Evolutionary conservation across 2,888 invertebrate species (phyloP), one percentile per base, ranked within the genome.

Genomic region (Ashinkailepas kermadecensis): DNA sequence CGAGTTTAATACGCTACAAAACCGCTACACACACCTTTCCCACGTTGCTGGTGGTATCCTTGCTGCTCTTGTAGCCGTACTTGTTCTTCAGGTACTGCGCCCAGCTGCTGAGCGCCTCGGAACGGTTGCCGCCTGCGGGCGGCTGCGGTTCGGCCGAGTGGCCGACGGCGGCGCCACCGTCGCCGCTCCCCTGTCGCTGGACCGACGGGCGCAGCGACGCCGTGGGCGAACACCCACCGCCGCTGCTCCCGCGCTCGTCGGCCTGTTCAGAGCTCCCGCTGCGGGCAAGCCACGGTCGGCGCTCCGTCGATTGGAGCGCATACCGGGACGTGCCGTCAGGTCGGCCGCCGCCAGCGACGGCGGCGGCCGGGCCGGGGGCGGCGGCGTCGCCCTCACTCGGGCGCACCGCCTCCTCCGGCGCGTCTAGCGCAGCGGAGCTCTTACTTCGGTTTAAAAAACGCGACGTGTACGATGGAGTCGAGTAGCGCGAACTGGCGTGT

Each of bases 51-150:
- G 54, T 54, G 74, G 74, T 1, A 8, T 82, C 83, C 62, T 86
- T 86, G 80, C 83, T 84, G 65, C 84, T 84, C 56, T 84, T 82
- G 64, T 82, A 94, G 83, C 96, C 96, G 86, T 96, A 96, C 88
- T 96, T 96, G 89, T 93, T 96, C 89, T 96, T 96, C 86, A 96
- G 90, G 88, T 96, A 96, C 65, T 88, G 86, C 81, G 96, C 96
- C 96, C 96, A 96, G 80, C 82, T 84, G 56, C 83, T 83, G 39
- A 84, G 82, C 70, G 83, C 83, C 23, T 82, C 81, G n/a, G 82
- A 81, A 0, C 82, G 82, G 54, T 83, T 82, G 13, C 83, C 82
- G 21, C 81, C 81, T 18, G 81, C 82, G 59, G 15, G n/a, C 8
- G 67, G 15, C 39, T 39, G 3, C 0, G 39, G 8, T 6, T 56